These are phyloP conservation scores for Galbula dea DNA, from an alignment of 2,113 vertebrate species.

Conservation along the genomic window DNA sequence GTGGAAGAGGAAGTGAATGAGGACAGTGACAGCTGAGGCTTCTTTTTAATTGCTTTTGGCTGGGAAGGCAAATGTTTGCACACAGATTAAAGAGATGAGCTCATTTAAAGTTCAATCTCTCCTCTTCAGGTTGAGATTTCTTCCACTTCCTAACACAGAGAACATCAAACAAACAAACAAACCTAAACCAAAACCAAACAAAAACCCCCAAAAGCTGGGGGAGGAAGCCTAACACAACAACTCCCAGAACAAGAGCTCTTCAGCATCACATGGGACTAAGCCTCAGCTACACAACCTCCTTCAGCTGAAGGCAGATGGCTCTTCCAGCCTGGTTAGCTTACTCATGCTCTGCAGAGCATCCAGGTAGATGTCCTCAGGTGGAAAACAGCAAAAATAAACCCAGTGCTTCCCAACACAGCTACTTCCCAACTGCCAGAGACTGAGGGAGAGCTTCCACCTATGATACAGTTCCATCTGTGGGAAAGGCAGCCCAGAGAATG, in stretches of 20 bases:
- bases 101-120: not conserved
- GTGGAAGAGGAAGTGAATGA: fast-evolving
- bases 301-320: not conserved
- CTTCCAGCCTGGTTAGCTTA: not conserved
- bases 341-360: not conserved
- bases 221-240: not conserved
- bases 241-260: not conserved
- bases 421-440: not conserved
- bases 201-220: not conserved
- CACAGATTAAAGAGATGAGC: not conserved
- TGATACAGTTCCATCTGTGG: not conserved
- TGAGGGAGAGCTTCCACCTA: not conserved
- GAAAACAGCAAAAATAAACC: not conserved
- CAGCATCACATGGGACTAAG: not conserved
- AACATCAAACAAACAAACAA: not conserved
- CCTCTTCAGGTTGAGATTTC: not conserved
- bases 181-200: not conserved
- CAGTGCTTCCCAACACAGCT: not conserved
- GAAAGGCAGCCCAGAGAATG: not conserved
- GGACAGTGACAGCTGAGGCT: not conserved
- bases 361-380: not conserved
- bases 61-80: not conserved
- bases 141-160: not conserved
- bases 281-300: not conserved
- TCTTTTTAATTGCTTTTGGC: not conserved